These are phyloP conservation scores for Drosophila pseudotalamancana DNA, from an alignment of 2,888 invertebrate species.

Conservation along the genomic window DNA sequence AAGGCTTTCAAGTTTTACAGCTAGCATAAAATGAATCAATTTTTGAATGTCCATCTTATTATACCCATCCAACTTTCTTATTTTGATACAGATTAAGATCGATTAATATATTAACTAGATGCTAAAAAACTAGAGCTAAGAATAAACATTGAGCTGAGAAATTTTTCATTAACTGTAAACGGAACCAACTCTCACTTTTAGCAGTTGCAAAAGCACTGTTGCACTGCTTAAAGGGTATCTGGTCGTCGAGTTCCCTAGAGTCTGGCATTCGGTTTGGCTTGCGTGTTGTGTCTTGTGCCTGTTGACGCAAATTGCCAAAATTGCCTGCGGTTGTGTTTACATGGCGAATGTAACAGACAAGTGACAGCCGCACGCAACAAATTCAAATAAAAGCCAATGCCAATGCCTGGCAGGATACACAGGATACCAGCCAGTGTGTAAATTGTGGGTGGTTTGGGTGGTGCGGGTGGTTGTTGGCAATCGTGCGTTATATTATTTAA, in stretches of 20 bases:
- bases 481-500: slow-evolving; percentile 80
- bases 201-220: background rate
- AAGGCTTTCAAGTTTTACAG: too few species aligned
- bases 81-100: too few species aligned
- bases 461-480: slow-evolving; percentile 39
- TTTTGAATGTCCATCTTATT: too few species aligned
- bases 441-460: background rate
- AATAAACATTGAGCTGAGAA: too few species aligned
- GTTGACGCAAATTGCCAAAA: slow-evolving; percentile 80
- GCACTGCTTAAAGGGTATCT: slow-evolving; percentile 13
- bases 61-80: too few species aligned
- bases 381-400: slow-evolving; percentile 80
- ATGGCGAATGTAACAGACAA: slow-evolving; percentile 79
- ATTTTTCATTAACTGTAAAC: too few species aligned
- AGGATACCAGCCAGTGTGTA: slow-evolving; percentile 28
- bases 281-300: slow-evolving; percentile 58
- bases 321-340: slow-evolving; percentile 81
- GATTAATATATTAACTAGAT: too few species aligned
- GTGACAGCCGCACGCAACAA: slow-evolving; percentile 80
- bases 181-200: too few species aligned
- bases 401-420: slow-evolving; percentile 48
- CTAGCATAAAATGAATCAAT: too few species aligned
- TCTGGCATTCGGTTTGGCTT: slow-evolving; percentile 25
- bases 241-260: background rate
- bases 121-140: too few species aligned